Conservation (phyloP, 2,113 vertebrate genomes). For the Labrus mixtus region DNA sequence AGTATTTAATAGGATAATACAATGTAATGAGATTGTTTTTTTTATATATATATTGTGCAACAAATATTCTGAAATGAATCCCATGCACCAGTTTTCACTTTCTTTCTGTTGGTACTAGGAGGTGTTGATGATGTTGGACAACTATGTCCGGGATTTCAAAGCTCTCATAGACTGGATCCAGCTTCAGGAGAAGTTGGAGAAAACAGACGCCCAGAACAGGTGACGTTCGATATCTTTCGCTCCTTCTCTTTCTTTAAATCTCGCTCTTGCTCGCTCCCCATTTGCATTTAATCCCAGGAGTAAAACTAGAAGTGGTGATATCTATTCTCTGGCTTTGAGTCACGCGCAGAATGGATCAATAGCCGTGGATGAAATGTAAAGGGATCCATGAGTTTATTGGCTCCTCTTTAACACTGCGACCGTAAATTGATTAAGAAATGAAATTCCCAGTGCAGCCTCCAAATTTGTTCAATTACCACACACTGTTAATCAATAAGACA, state of each 20-base stretch:
- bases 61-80: neutral
- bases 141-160: conserved; percentile 98
- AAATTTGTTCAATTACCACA: conserved; percentile 55
- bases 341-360: conserved; percentile 73
- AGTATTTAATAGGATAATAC: too few species aligned
- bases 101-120: conserved; percentile 83
- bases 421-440: conserved; percentile 78
- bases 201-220: conserved; percentile 99
- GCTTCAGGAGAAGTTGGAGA: conserved; percentile 98
- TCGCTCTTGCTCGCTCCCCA: conserved; percentile 18
- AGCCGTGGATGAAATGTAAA: conserved; percentile 76
- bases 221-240: conserved; percentile 61
- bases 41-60: neutral
- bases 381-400: conserved; percentile 75
- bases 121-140: conserved; percentile 99
- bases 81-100: neutral
- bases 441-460: conserved; percentile 62
- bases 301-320: neutral
- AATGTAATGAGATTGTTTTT: too few species aligned
- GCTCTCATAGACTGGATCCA: conserved; percentile 99
- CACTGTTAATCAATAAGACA: conserved; percentile 67
- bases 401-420: conserved; percentile 78
- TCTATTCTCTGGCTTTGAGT: conserved; percentile 56
- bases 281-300: conserved; percentile 55
- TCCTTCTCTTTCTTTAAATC: conserved; percentile 12